Base-by-base conservation (phyloP, 64 coral and sea anemone genomes). In the Stylophora pistillata region DNA sequence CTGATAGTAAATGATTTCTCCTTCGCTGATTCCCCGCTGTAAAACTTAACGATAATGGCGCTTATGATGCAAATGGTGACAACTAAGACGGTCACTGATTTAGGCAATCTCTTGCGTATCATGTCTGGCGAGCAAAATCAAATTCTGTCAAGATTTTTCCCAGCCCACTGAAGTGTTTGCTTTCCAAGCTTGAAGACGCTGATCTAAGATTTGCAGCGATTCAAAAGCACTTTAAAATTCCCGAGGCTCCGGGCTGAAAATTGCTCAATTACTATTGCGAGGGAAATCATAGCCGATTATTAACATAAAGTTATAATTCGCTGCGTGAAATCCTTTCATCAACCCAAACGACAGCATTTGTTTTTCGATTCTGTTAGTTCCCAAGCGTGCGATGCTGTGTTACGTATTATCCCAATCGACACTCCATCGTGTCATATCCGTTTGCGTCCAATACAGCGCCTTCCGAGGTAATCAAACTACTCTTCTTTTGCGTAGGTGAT, bases 71-170 rank as follows among this genome's bases (percentile, higher is more conserved):
- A 69, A 37, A 69, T 84, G 20, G 69, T 53, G 27, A 84, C 2
- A 2, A 70, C 31, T 9, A 68, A 37, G 31, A 20, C 33, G 13
- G 69, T 9, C 13, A 63, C 33, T 69, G 31, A 23, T n/a, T 62
- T 84, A 0, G 34, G 69, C 33, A 84, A 25, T 10, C 80, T 31
- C 53, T 84, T 84, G 0, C 61, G 80, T 14, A 84, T 84, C 80
- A 84, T 84, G 13, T 64, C 59, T 47, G 37, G 37, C 37, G 37
- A 47, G 7, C 37, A 4, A 7, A 47, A 47, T 47, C 37, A 4
- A 47, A 47, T 47, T 3, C 37, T 47, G 37, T 47, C 37, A 47
- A 47, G 3, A 4, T 47, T 47, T 47, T 47, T 3, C 3, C 37
- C 37, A 7, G 0, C 37, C 37, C 37, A 47, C 37, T 47, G 37